These are phyloP conservation scores for human (Homo sapiens) DNA, from an alignment of 2,113 vertebrate species.

Conservation along the genomic window GRCh38 chr13:42255001-42255500, in stretches of 20 bases:
- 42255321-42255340: neutral
- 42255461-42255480: neutral
- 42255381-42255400: slow-evolving; percentile 28
- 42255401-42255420: neutral
- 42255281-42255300: neutral
- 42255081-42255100: neutral
- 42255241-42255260: neutral
- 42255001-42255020: neutral
- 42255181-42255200: neutral
- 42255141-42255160: neutral
- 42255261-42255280: neutral
- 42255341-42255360: neutral
- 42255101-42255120: neutral
- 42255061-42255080: neutral
- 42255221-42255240: neutral
- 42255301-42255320: neutral
- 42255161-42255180: neutral
- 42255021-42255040: neutral
- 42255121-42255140: neutral
- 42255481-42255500: neutral
- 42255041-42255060: neutral
- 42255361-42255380: neutral
- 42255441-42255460: neutral
- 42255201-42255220: neutral
- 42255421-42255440: neutral